These are phyloP conservation scores for Corella eumyota DNA, from an alignment of 23 tunicate genomes.

Conservation along the genomic window DNA sequence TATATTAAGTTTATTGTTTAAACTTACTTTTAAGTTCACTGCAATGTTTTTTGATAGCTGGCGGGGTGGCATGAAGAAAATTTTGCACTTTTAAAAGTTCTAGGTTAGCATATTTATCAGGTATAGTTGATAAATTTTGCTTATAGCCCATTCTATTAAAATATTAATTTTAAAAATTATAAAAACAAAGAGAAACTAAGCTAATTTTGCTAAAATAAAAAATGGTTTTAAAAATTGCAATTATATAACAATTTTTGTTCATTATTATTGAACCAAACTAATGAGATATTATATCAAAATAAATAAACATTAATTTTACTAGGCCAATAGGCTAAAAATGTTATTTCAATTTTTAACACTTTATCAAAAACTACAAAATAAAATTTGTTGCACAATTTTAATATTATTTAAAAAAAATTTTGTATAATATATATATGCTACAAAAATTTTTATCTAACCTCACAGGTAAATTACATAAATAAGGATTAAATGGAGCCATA, in stretches of 20 bases:
- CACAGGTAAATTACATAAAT: constrained; percentile 42
- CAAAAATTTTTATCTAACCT: constrained; percentile 14
- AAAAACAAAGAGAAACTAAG: too few species aligned
- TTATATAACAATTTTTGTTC: too few species aligned
- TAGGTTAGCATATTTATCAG: constrained; percentile 47
- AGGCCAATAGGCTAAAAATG: background rate
- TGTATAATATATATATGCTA: background rate
- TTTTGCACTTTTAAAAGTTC: constrained; percentile 88
- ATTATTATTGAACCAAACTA: too few species aligned
- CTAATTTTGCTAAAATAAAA: too few species aligned
- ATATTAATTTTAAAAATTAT: too few species aligned
- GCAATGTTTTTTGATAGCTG: constrained; percentile 72
- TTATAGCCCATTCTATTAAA: constrained; percentile 59
- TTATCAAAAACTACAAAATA: background rate
- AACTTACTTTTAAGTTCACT: constrained; percentile 39
- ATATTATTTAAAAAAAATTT: background rate
- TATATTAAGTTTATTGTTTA: too few species aligned
- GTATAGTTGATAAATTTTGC: constrained; percentile 29
- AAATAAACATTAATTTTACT: background rate
- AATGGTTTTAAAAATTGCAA: too few species aligned
- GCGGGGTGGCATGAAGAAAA: constrained; percentile 82
- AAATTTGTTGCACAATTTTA: background rate
- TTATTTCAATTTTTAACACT: background rate
- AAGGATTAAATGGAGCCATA: constrained; percentile 40
- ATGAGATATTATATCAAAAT: too few species aligned